A percentile compares a stretch with the other conserved stretches of the same genome.
These are phyloP conservation scores for Tupiocoris notatus DNA, from an alignment of 2,888 invertebrate genomes.

Conservation along the genomic window DNA sequence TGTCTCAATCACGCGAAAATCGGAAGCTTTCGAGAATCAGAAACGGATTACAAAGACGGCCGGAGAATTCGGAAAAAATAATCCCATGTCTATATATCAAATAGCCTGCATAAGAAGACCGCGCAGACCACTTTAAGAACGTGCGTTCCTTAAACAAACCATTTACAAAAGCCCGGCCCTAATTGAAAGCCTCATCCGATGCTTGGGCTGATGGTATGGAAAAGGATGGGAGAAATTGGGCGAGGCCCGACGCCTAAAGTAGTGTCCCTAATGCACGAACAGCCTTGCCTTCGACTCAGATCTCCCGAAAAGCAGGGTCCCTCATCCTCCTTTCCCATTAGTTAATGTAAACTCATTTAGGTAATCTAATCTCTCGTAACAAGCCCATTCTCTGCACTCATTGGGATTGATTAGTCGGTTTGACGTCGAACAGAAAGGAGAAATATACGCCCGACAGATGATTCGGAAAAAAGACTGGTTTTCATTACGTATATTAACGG, in stretches of 20 bases:
- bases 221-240: background rate
- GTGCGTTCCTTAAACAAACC: slow-evolving; percentile 39
- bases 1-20: too few relatives aligned
- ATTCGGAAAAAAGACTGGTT: too few relatives aligned
- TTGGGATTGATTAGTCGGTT: slow-evolving; percentile 41
- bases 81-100: too few relatives aligned
- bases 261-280: slow-evolving; percentile 6
- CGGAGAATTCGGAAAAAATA: too few relatives aligned
- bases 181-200: slow-evolving; percentile 29
- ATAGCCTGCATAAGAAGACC: too few relatives aligned
- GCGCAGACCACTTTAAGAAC: slow-evolving; percentile 32
- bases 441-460: too few relatives aligned
- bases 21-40: too few relatives aligned
- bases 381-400: slow-evolving; percentile 38
- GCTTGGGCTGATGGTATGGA: background rate
- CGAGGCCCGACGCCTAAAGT: slow-evolving; percentile 9
- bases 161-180: slow-evolving; percentile 7
- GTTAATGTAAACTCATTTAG: slow-evolving; percentile 42
- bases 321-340: slow-evolving; percentile 23
- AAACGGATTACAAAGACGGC: too few relatives aligned
- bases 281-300: background rate
- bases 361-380: slow-evolving; percentile 42
- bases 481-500: too few relatives aligned
- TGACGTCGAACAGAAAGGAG: background rate
- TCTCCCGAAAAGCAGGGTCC: background rate